phyloP scores from a whole-genome alignment of 2,797 vertebrate genomes.

The Fistularia commersonii region DNA sequence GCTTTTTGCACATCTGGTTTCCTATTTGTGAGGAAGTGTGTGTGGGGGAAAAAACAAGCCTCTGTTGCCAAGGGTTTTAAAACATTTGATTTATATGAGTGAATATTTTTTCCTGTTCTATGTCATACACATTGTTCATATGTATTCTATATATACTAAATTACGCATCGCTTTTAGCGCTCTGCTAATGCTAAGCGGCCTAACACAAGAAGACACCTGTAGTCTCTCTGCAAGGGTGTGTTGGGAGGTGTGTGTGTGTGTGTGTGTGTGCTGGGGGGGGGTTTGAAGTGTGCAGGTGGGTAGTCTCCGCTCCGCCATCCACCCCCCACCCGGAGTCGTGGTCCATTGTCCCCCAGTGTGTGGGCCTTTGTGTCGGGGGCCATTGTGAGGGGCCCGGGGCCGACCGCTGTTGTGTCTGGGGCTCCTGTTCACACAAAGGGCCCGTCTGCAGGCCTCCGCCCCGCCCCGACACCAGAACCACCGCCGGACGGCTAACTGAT shows the following conservation, averaged over 20 bases:
- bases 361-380: constrained; percentile 66
- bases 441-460: constrained; percentile 61
- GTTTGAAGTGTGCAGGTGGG: constrained; percentile 76
- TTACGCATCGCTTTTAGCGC: too few relatives aligned
- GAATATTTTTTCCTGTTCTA: too few relatives aligned
- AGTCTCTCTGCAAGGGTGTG: constrained; percentile 1
- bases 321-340: constrained; percentile 60
- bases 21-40: background rate
- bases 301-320: constrained; percentile 59
- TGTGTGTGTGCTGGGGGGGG: background rate
- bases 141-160: too few relatives aligned
- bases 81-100: too few relatives aligned
- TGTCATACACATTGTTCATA: too few relatives aligned
- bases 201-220: constrained; percentile 72
- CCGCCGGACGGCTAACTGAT: constrained; percentile 27
- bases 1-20: constrained; percentile 7
- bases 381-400: constrained; percentile 67
- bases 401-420: constrained; percentile 78
- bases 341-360: constrained; percentile 71
- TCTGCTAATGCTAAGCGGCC: too few relatives aligned
- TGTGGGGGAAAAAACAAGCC: constrained; percentile 1
- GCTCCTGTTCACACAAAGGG: constrained; percentile 70
- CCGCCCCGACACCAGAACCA: constrained; percentile 47
- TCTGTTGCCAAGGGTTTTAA: too few relatives aligned
- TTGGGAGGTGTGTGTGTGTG: constrained; percentile 11